Conservation (phyloP, 1,140 invertebrate genomes). For the Aphaenogaster rudis region DNA sequence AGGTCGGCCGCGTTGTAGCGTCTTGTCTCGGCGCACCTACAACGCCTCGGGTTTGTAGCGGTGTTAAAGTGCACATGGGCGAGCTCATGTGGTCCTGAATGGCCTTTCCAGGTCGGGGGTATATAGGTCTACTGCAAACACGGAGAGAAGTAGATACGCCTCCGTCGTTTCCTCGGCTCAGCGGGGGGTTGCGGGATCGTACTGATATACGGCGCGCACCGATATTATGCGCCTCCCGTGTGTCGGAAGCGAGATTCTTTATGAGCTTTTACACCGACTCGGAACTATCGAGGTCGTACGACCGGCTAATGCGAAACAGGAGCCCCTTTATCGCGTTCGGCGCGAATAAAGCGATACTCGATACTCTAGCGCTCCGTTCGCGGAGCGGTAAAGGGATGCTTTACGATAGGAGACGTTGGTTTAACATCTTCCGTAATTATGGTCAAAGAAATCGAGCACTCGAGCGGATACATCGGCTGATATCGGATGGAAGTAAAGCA, state of each 20-base stretch:
- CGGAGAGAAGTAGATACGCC: conserved; percentile 66
- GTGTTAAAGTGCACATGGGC: conserved; percentile 36
- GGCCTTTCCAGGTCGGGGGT: conserved; percentile 53
- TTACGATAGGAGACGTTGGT: background rate
- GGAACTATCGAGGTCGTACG: conserved; percentile 53
- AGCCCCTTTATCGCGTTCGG: conserved; percentile 37
- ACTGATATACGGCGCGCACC: conserved; percentile 78
- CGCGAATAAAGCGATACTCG: conserved; percentile 28
- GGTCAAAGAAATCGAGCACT: background rate
- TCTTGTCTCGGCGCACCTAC: background rate
- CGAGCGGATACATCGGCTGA: background rate
- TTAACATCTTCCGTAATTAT: conserved; percentile 24
- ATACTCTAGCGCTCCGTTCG: background rate
- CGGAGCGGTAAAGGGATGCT: background rate
- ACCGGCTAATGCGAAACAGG: conserved; percentile 44
- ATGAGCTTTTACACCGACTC: conserved; percentile 68
- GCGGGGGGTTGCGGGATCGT: conserved; percentile 73
- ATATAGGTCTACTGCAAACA: conserved; percentile 71
- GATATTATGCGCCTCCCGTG: conserved; percentile 77
- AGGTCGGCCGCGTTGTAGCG: too few species aligned
- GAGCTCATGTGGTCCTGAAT: conserved; percentile 17
- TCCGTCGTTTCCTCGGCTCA: conserved; percentile 47
- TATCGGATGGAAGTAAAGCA: background rate
- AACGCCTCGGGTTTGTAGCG: background rate
- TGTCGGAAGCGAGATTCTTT: conserved; percentile 75